Evolutionary conservation across 1,140 invertebrate genomes (phyloP).

Genomic region (Leptoteleia sp.): DNA sequence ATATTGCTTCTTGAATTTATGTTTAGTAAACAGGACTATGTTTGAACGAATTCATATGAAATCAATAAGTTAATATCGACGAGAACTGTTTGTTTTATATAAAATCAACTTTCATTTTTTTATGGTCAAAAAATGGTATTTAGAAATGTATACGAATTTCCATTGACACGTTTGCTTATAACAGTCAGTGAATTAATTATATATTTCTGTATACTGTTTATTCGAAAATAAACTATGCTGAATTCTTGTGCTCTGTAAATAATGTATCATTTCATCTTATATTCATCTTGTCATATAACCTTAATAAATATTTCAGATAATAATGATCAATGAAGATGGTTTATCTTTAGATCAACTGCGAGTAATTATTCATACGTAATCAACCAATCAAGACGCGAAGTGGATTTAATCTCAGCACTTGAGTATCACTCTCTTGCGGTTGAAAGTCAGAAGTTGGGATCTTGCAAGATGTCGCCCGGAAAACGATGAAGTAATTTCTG

Average conservation of each 20-base stretch:
- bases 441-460: background rate
- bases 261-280: background rate
- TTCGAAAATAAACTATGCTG: background rate
- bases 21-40: conserved; percentile 14
- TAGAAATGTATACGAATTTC: too few species aligned
- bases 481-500: background rate
- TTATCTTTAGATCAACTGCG: background rate
- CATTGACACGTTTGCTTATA: too few species aligned
- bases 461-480: background rate
- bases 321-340: background rate
- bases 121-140: background rate
- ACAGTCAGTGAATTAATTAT: too few species aligned
- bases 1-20: conserved; percentile 1
- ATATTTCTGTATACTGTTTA: too few species aligned
- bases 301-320: too few species aligned
- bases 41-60: background rate
- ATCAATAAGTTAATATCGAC: too few species aligned
- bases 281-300: conserved; percentile 1
- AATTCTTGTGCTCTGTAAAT: background rate
- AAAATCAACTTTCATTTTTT: background rate
- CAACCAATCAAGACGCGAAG: conserved; percentile 1
- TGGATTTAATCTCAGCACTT: background rate
- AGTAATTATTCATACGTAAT: background rate
- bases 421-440: background rate
- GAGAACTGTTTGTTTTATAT: too few species aligned